These are phyloP conservation scores for Myodes glareolus DNA, from an alignment of 2,113 vertebrate genomes.

Conservation along the genomic window DNA sequence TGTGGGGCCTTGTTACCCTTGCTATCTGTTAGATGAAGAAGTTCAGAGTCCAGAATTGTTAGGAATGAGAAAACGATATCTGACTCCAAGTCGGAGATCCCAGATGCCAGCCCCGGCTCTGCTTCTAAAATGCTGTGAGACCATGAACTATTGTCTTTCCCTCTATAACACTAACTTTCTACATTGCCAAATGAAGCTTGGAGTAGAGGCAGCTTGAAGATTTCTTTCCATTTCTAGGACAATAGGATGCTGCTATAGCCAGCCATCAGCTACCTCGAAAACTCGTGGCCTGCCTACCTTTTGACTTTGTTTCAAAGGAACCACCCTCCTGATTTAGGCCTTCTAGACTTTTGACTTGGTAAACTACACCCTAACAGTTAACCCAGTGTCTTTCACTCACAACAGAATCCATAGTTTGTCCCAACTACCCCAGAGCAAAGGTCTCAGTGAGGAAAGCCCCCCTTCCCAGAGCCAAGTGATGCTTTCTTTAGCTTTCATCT, in stretches of 20 bases:
- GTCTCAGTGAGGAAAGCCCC: not conserved
- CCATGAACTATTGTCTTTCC: not conserved
- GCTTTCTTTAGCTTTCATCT: not conserved
- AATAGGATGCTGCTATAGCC: conserved; percentile 49
- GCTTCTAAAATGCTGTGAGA: not conserved
- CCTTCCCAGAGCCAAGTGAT: not conserved
- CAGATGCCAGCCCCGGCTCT: not conserved
- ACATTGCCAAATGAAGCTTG: not conserved
- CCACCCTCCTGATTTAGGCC: not conserved
- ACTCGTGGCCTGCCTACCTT: conserved; percentile 28
- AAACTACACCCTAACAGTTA: not conserved
- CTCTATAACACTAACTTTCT: not conserved
- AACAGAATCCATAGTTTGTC: not conserved
- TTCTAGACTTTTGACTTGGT: not conserved
- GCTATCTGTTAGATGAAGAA: not conserved
- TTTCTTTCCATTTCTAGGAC: conserved; percentile 32
- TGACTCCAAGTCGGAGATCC: not conserved
- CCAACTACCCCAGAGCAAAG: not conserved
- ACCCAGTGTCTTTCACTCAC: not conserved
- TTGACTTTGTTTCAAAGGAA: conserved; percentile 59
- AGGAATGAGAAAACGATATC: not conserved
- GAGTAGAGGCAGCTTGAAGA: not conserved
- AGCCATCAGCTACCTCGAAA: conserved; percentile 73
- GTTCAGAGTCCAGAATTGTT: not conserved
- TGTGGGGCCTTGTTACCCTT: not conserved